phyloP scores from a whole-genome alignment of 2,888 invertebrate genomes.

The Tenthredo amoena region DNA sequence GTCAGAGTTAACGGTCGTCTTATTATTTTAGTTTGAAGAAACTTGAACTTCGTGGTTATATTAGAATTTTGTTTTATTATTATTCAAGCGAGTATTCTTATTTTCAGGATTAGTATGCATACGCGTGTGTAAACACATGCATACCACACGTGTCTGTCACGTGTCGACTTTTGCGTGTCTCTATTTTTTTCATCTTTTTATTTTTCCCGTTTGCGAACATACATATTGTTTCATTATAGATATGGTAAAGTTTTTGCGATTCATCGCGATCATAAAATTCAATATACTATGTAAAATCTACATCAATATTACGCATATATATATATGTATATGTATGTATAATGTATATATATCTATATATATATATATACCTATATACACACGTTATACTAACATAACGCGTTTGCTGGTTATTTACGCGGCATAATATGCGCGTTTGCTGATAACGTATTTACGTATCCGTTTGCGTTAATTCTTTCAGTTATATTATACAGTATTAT shows the following conservation, averaged over 20 bases:
- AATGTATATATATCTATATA: not conserved
- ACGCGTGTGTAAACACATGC: not conserved
- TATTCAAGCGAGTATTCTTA: not conserved
- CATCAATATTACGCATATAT: not conserved
- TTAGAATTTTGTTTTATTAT: not conserved
- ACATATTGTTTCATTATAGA: conserved; percentile 4
- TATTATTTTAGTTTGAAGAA: not conserved
- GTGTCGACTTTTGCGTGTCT: not conserved
- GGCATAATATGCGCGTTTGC: not conserved
- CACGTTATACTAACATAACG: not conserved
- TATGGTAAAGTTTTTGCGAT: not conserved
- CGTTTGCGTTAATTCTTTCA: not conserved
- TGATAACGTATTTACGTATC: not conserved
- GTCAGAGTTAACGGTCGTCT: not conserved
- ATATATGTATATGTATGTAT: no score
- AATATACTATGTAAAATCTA: not conserved
- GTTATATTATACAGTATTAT: no score
- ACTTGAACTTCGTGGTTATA: not conserved
- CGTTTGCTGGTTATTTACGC: not conserved
- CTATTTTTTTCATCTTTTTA: not conserved
- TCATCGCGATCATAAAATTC: not conserved
- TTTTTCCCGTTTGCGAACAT: not conserved
- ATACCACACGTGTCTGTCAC: not conserved
- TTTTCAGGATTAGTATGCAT: not conserved
- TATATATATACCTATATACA: not conserved